Evolutionary conservation across 2,888 invertebrate species (phyloP), one percentile per base, ranked within the genome.

Genomic region (Drosophila falleni): DNA sequence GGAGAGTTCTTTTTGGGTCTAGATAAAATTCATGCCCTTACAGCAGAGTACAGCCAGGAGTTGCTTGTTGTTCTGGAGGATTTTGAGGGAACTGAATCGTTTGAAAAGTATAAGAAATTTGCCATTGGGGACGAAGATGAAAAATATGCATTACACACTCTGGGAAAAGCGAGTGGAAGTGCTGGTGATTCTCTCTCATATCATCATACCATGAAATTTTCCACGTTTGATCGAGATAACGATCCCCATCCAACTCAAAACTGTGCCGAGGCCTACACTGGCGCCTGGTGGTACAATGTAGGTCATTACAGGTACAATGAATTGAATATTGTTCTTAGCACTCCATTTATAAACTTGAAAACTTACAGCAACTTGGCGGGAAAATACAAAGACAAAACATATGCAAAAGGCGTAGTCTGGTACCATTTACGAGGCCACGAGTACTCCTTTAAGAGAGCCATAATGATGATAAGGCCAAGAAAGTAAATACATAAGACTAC

Each of bases 311-410:
- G 54, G 54, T 54, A 31, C 5, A 9, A 9, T 54, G 1, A 5
- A n/a, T n/a, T n/a, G n/a, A n/a, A n/a, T n/a, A n/a, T n/a, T n/a
- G n/a, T n/a, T n/a, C n/a, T n/a, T n/a, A n/a, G n/a, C n/a, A n/a
- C n/a, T n/a, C n/a, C n/a, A n/a, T n/a, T n/a, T n/a, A n/a, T n/a
- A n/a, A n/a, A n/a, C n/a, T n/a, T n/a, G n/a, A n/a, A n/a, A n/a
- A n/a, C n/a, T n/a, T n/a, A n/a, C n/a, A n/a, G 73, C 50, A 59
- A 74, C 35, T 39, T 74, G 55, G 71, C 75, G 19, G 73, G 75
- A 1, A 75, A 55, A 3, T 74, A 74, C n/a, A 75, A 75, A 1
- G 75, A 69, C 42, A 69, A 50, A 46, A 8, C 59, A 2, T 23
- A 19, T 33, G 70, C 53, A n/a, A 69, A 69, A 41, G 73, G 73